Percentiles rank a stretch among this genome's conserved stretches.
These are phyloP conservation scores for Pristionchus pacificus DNA, from an alignment of 1,140 invertebrate genomes.

Conservation along the genomic window DNA sequence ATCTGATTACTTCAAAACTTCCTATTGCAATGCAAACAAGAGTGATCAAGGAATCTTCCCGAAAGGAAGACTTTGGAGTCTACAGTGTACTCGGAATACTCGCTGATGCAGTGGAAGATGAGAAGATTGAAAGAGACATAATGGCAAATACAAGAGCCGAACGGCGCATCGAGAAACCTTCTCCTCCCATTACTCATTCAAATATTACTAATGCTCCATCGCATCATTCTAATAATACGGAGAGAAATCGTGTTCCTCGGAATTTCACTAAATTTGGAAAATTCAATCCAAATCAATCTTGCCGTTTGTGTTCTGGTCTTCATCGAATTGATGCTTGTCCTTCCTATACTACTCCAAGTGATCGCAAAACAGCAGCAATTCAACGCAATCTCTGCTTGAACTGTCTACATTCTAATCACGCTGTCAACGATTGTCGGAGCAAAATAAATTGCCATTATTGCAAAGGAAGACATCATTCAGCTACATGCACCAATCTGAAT, in stretches of 20 bases:
- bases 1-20: neutral
- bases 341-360: neutral
- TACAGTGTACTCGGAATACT: neutral
- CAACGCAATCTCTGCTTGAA: neutral
- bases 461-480: neutral
- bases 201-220: neutral
- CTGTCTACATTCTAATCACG: neutral
- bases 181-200: neutral
- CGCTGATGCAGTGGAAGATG: neutral
- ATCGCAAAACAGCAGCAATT: neutral
- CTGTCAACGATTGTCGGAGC: neutral
- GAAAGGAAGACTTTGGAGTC: neutral
- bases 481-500: neutral
- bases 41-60: neutral
- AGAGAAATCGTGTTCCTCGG: neutral
- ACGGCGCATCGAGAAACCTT: neutral
- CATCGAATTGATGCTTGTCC: neutral
- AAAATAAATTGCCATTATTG: neutral
- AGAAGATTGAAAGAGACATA: neutral
- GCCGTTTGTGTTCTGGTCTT: neutral
- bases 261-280: too few relatives aligned
- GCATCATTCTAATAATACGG: neutral
- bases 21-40: neutral
- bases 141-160: neutral
- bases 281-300: neutral